Evolutionary conservation across 2,797 vertebrate species (phyloP), one percentile per base, ranked within the genome.

Genomic region (Sebastes cheni): DNA sequence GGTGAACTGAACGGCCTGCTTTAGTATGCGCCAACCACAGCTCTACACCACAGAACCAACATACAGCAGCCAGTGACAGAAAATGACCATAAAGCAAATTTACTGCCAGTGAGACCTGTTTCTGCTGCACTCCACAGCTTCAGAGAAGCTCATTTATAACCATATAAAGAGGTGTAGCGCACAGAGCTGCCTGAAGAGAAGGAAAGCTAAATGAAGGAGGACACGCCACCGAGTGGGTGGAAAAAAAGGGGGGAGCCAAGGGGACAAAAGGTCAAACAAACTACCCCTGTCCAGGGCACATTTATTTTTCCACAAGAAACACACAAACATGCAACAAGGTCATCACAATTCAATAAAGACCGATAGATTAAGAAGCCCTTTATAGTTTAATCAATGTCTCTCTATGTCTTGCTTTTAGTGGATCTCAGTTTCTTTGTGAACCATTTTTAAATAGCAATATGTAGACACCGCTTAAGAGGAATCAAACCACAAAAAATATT

Each of bases 321-420:
- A 95, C 94, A 95, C 95, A 95, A 91, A 96, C 96, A 96, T 96
- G 96, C 95, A 96, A 96, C 94, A 93, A 94, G 91, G 88, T 96
- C 93, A 95, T 93, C 93, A 95, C 95, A 93, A 93, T 93, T 94
- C 90, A 94, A 91, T 95, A 95, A 95, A 96, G 95, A 96, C 93
- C 46, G 81, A 89, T 93, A 91, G 92, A 94, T 93, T 94, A 92
- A 95, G 91, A 96, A 96, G 95, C 96, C 96, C 95, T 96, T 96
- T 94, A 95, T 95, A 93, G 94, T 95, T 92, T 81, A 84, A 93
- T 93, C 91, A 91, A 89, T 92, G 88, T 95, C 84, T 91, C 77
- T 91, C 87, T 70, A 88, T 90, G 84, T 80, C 77, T 94, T 79
- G 82, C 89, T 80, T 90, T 86, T 72, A 86, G 84, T 81, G 87